Conservation (phyloP, 2,888 invertebrate genomes). For the Archaeoteleia sp. region DNA sequence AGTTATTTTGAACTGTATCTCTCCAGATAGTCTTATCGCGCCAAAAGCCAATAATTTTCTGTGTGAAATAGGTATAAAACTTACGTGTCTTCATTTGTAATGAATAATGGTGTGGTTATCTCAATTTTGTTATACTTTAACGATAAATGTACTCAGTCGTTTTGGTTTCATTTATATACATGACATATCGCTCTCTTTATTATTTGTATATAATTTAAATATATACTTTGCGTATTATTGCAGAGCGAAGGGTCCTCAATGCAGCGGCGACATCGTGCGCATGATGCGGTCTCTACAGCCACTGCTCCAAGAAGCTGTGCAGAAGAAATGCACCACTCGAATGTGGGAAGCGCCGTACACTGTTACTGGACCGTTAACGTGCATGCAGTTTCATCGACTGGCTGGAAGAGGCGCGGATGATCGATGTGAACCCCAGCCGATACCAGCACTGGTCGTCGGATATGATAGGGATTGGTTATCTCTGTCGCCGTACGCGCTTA, state of each 20-base stretch:
- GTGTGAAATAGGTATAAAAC: too few relatives aligned
- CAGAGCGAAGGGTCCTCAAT: constrained; percentile 88
- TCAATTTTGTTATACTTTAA: too few relatives aligned
- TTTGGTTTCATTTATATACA: background rate
- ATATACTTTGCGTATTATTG: too few relatives aligned
- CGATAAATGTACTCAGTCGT: too few relatives aligned
- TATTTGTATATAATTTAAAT: too few relatives aligned
- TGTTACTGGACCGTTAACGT: constrained; percentile 97
- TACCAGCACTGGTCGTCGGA: constrained; percentile 94
- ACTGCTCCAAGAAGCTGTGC: constrained; percentile 95
- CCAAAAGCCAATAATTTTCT: too few relatives aligned
- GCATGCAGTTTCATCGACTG: constrained; percentile 97
- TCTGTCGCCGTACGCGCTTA: constrained; percentile 93
- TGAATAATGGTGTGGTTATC: too few relatives aligned
- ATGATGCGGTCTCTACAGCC: constrained; percentile 95
- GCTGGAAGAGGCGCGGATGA: constrained; percentile 96
- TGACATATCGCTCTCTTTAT: too few relatives aligned
- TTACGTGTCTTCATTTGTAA: too few relatives aligned
- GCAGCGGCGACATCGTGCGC: constrained; percentile 92
- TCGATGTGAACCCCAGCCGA: constrained; percentile 97
- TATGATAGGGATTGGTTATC: constrained; percentile 97
- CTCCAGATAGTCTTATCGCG: too few relatives aligned
- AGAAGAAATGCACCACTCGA: constrained; percentile 90
- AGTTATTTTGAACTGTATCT: too few relatives aligned
- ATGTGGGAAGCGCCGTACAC: constrained; percentile 95